Conservation (phyloP, 1,140 invertebrate genomes). For the Vanessa tameamea region DNA sequence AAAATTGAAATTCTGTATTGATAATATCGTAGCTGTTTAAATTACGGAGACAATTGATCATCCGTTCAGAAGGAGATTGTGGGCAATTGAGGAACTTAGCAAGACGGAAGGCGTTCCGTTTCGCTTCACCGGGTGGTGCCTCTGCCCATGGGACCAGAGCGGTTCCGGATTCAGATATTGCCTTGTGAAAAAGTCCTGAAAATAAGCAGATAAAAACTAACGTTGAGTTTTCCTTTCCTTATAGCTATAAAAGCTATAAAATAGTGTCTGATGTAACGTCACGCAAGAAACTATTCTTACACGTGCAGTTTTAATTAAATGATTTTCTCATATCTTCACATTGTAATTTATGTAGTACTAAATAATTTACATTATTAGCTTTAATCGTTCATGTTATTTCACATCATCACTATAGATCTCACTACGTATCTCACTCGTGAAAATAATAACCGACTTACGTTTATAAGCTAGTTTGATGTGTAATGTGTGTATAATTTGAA, state of each 20-base stretch:
- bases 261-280: too few species aligned
- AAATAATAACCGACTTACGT: too few species aligned
- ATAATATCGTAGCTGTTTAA: slow-evolving; percentile 83
- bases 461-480: too few species aligned
- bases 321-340: too few species aligned
- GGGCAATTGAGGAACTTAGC: slow-evolving; percentile 83
- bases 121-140: slow-evolving; percentile 83
- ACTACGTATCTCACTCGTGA: too few species aligned
- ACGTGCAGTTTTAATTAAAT: too few species aligned
- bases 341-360: too few species aligned
- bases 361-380: too few species aligned
- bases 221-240: background rate
- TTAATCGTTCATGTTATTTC: too few species aligned
- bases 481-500: too few species aligned
- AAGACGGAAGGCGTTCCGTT: slow-evolving; percentile 83
- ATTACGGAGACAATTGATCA: slow-evolving; percentile 83
- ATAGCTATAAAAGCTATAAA: background rate
- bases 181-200: slow-evolving; percentile 86
- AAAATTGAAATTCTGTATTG: slow-evolving; percentile 82
- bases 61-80: slow-evolving; percentile 68
- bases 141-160: slow-evolving; percentile 89
- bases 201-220: slow-evolving; percentile 1
- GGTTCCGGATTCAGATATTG: slow-evolving; percentile 89
- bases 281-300: too few species aligned
- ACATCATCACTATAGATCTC: too few species aligned